Conservation (phyloP, 2,888 invertebrate genomes). For the Punctoribates punctum region DNA sequence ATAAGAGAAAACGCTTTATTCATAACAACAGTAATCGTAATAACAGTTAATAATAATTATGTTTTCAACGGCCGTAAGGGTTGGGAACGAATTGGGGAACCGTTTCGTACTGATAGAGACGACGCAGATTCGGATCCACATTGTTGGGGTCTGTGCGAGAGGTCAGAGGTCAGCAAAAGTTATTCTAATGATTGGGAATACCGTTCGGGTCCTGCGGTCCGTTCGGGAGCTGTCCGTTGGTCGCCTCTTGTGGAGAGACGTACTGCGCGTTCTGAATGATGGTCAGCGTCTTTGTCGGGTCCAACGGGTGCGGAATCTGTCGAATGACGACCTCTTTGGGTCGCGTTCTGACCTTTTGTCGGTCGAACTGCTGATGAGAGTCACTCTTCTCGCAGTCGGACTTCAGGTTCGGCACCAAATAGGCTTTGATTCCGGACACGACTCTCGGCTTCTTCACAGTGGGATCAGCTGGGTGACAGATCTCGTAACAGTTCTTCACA, state of each 20-base stretch:
- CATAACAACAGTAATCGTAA: no score
- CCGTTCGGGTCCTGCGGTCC: no score
- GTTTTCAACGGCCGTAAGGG: no score
- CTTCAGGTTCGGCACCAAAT: not conserved
- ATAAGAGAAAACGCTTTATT: no score
- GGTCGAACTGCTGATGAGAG: no score
- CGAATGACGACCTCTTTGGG: not conserved
- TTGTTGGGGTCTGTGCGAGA: not conserved
- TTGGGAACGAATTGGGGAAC: no score
- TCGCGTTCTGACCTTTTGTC: not conserved
- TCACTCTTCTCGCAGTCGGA: not conserved
- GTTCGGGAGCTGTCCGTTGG: no score
- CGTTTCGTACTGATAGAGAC: no score
- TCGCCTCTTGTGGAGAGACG: no score
- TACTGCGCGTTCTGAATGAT: not conserved
- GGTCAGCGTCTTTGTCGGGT: not conserved
- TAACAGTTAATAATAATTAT: no score
- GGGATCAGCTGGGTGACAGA: conserved; percentile 1
- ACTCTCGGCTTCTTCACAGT: not conserved
- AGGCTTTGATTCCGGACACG: not conserved
- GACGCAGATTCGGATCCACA: not conserved
- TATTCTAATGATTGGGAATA: no score
- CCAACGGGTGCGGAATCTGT: not conserved
- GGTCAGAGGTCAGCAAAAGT: no score
- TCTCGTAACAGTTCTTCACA: conserved; percentile 25